These are phyloP conservation scores for Andrena fulva DNA, from an alignment of 2,888 invertebrate genomes.

Conservation along the genomic window DNA sequence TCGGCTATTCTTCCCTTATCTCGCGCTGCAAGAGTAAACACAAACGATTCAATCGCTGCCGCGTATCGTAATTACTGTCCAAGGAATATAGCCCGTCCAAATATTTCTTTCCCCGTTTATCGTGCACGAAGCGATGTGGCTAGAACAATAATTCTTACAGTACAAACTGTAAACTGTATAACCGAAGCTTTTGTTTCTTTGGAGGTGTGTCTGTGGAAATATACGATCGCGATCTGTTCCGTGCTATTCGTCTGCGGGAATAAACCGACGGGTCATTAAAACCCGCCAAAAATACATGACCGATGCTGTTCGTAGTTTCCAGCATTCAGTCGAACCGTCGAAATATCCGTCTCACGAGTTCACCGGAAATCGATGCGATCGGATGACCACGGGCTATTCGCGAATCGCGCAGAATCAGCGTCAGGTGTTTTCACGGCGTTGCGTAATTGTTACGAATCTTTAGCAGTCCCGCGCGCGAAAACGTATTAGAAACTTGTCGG, in stretches of 20 bases:
- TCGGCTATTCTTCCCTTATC: background rate
- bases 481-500: conserved; percentile 45
- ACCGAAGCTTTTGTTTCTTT: conserved; percentile 38
- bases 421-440: conserved; percentile 17
- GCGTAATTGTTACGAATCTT: conserved; percentile 41
- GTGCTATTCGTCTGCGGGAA: conserved; percentile 53
- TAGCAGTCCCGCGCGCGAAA: conserved; percentile 14
- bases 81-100: background rate
- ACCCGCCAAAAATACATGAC: conserved; percentile 66
- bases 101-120: conserved; percentile 16
- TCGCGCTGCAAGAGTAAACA: background rate
- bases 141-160: background rate
- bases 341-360: conserved; percentile 29
- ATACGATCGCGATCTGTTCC: conserved; percentile 51
- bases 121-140: conserved; percentile 5
- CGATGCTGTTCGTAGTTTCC: conserved; percentile 44
- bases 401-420: background rate
- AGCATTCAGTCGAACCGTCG: conserved; percentile 39
- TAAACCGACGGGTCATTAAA: conserved; percentile 66
- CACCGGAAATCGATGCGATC: background rate
- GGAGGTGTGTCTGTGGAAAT: conserved; percentile 58
- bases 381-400: background rate
- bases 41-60: conserved; percentile 1
- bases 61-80: background rate
- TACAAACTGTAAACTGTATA: background rate